A percentile compares a stretch with the other conserved stretches of the same genome.
Evolutionary conservation across 2,113 vertebrate genomes (phyloP).

Genomic region (Salvelinus fontinalis): DNA sequence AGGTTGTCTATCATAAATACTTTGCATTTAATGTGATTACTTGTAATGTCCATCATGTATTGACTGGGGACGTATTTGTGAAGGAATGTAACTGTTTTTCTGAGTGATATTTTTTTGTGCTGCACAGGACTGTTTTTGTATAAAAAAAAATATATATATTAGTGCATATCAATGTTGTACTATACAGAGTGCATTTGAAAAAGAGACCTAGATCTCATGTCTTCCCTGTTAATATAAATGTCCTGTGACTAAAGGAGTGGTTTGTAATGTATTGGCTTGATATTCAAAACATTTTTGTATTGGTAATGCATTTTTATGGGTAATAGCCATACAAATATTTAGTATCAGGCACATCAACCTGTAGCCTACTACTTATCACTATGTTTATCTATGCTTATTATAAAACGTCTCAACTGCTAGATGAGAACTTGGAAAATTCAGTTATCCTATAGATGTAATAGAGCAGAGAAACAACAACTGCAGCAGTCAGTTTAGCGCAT

Average conservation of each 20-base stretch:
- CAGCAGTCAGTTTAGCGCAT: slow-evolving; percentile 10
- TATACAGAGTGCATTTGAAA: too few relatives aligned
- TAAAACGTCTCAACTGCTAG: not conserved
- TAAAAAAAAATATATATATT: too few relatives aligned
- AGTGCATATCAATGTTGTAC: too few relatives aligned
- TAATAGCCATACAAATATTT: slow-evolving; percentile 7
- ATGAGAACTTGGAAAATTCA: not conserved
- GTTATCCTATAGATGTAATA: not conserved
- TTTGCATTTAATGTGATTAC: not conserved
- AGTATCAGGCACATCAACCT: too few relatives aligned
- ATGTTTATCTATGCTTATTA: not conserved
- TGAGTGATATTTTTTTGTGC: too few relatives aligned
- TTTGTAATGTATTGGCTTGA: not conserved
- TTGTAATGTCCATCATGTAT: not conserved
- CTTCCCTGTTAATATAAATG: not conserved
- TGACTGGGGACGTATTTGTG: not conserved
- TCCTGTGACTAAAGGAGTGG: not conserved
- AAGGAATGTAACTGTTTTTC: too few relatives aligned
- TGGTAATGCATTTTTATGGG: slow-evolving; percentile 3
- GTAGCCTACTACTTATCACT: slow-evolving; percentile 9
- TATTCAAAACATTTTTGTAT: slow-evolving; percentile 14
- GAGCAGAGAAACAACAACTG: slow-evolving; percentile 23
- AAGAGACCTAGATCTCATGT: too few relatives aligned
- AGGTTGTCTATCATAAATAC: not conserved
- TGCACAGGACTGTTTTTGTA: too few relatives aligned